These are phyloP conservation scores for Tortrix viridana DNA, from an alignment of 2,888 invertebrate species.

Conservation along the genomic window DNA sequence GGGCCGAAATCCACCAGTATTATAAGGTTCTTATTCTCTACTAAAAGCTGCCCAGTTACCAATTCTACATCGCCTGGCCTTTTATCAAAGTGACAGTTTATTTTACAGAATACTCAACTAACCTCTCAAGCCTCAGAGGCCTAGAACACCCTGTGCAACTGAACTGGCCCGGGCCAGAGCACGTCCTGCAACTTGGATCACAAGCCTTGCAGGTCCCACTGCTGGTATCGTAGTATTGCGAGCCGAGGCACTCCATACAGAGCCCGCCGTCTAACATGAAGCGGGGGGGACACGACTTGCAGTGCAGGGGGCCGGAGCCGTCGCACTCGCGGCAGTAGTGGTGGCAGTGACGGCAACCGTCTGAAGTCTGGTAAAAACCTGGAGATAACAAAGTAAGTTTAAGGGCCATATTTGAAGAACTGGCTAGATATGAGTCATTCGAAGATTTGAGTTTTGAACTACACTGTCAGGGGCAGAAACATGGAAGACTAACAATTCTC, in stretches of 20 bases:
- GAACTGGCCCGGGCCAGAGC: constrained; percentile 88
- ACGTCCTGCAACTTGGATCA: constrained; percentile 86
- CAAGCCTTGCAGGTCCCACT: constrained; percentile 88
- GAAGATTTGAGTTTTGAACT: constrained; percentile 5
- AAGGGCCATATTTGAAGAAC: no score
- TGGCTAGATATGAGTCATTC: background rate
- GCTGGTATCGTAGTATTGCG: constrained; percentile 88
- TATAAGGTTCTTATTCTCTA: no score
- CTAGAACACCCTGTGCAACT: constrained; percentile 87
- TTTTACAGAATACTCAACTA: background rate
- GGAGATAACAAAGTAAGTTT: constrained; percentile 22
- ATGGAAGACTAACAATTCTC: no score
- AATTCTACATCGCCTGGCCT: no score
- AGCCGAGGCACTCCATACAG: constrained; percentile 90
- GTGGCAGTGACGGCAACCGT: constrained; percentile 94
- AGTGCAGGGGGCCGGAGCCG: constrained; percentile 90
- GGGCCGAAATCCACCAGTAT: no score
- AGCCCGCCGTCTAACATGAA: constrained; percentile 89
- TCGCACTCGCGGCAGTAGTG: constrained; percentile 94
- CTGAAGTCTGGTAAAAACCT: constrained; percentile 91
- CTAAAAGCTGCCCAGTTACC: no score
- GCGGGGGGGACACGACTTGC: constrained; percentile 89
- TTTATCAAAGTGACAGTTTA: no score
- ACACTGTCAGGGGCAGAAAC: background rate
- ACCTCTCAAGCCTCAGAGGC: constrained; percentile 87